Percentiles rank a stretch among this genome's conserved stretches.
Evolutionary conservation across 2,888 invertebrate genomes (phyloP).

Genomic region (Drosophila peninsularis): DNA sequence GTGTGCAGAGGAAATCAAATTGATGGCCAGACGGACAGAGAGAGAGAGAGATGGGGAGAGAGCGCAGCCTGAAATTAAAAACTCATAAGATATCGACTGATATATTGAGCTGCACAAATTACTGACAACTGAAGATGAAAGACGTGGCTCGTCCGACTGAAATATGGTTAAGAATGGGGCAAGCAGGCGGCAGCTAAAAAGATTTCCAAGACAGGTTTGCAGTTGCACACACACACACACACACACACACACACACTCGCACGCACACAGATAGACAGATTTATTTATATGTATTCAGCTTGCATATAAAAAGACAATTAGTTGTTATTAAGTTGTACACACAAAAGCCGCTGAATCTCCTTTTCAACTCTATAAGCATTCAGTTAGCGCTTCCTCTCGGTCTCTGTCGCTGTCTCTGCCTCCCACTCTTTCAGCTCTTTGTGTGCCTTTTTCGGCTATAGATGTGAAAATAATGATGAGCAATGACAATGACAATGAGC

Average conservation of each 20-base stretch:
- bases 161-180: slow-evolving; percentile 32
- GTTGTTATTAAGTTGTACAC: slow-evolving; percentile 78
- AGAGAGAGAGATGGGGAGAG: slow-evolving; percentile 16
- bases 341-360: slow-evolving; percentile 70
- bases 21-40: slow-evolving; percentile 71
- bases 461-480: slow-evolving; percentile 63
- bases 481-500: slow-evolving; percentile 32
- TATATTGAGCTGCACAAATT: slow-evolving; percentile 84
- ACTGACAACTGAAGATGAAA: slow-evolving; percentile 81
- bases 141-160: slow-evolving; percentile 34
- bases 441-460: slow-evolving; percentile 31
- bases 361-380: slow-evolving; percentile 50
- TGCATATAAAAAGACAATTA: slow-evolving; percentile 83
- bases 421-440: slow-evolving; percentile 14
- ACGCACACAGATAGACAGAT: too few species aligned
- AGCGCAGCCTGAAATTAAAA: slow-evolving; percentile 84
- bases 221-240: slow-evolving; percentile 33
- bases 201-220: slow-evolving; percentile 73
- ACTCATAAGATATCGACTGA: slow-evolving; percentile 85
- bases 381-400: slow-evolving; percentile 9
- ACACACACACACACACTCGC: not conserved
- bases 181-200: slow-evolving; percentile 54
- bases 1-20: slow-evolving; percentile 80
- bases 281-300: slow-evolving; percentile 15
- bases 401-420: not conserved